Evolutionary conservation across 2,113 vertebrate species (phyloP).

Genomic region (Acrocephalus arundinaceus): DNA sequence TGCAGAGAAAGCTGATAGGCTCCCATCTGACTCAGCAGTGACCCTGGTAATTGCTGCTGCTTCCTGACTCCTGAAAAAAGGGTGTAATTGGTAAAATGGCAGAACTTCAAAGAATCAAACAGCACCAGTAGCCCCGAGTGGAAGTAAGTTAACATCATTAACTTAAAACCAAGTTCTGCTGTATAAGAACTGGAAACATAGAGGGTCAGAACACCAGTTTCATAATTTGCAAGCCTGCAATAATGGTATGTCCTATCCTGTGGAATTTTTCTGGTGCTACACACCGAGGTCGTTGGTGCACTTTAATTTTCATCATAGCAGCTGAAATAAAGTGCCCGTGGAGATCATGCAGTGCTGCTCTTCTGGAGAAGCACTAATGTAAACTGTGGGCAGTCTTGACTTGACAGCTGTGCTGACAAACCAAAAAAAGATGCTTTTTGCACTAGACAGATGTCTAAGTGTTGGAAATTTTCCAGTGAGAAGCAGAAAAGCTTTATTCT

Average conservation of each 20-base stretch:
- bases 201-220: not conserved
- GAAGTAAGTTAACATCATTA: not conserved
- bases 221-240: not conserved
- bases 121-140: not conserved
- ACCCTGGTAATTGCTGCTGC: not conserved
- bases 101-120: not conserved
- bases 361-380: conserved; percentile 21
- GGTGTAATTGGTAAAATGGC: not conserved
- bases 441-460: conserved; percentile 56
- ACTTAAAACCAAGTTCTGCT: not conserved
- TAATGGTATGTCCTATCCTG: not conserved
- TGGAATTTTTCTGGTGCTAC: not conserved
- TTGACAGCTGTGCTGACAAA: conserved; percentile 67
- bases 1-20: not conserved
- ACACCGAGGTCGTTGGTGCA: not conserved
- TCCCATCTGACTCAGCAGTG: not conserved
- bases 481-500: conserved; percentile 59
- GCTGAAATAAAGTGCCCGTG: not conserved
- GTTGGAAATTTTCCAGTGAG: conserved; percentile 49
- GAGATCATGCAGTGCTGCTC: not conserved
- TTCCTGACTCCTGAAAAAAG: not conserved
- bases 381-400: conserved; percentile 50
- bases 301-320: not conserved
- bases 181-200: not conserved
- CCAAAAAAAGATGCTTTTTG: conserved; percentile 50